Evolutionary conservation across 2,113 vertebrate species (phyloP).

Genomic region (Cephalopterus ornatus): DNA sequence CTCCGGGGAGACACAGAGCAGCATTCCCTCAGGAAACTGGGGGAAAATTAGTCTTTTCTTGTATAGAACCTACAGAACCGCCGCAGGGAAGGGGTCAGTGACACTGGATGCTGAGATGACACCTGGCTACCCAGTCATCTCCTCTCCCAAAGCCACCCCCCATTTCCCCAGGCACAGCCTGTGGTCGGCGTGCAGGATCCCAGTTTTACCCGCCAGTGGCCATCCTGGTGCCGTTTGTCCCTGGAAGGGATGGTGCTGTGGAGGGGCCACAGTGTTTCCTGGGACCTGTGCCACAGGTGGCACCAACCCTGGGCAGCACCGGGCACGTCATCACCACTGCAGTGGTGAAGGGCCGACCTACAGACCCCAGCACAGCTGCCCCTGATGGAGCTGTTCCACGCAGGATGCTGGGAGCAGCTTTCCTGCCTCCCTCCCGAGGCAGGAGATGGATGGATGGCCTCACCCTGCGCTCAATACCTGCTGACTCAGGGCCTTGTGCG

Average conservation of each 20-base stretch:
- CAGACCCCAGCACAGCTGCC: rapidly evolving
- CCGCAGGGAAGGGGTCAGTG: rapidly evolving
- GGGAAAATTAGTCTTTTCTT: background rate
- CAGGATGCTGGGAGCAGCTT: background rate
- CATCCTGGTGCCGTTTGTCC: rapidly evolving
- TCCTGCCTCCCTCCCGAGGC: background rate
- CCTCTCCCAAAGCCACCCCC: rapidly evolving
- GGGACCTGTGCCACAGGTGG: rapidly evolving
- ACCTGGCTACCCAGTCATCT: rapidly evolving
- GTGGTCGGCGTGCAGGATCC: background rate
- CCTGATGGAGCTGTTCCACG: rapidly evolving
- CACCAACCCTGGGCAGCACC: background rate
- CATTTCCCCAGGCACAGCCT: background rate
- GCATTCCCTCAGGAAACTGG: background rate
- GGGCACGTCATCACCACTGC: rapidly evolving
- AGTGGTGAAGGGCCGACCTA: rapidly evolving
- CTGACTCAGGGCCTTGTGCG: background rate
- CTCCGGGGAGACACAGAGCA: rapidly evolving
- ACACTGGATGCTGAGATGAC: rapidly evolving
- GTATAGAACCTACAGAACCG: rapidly evolving
- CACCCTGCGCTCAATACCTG: background rate
- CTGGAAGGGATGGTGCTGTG: background rate
- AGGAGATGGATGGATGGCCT: background rate
- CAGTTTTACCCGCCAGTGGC: background rate
- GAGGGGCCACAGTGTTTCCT: background rate